Base-by-base conservation (phyloP, 2,797 vertebrate species). In the Pipistrellus nathusii region DNA sequence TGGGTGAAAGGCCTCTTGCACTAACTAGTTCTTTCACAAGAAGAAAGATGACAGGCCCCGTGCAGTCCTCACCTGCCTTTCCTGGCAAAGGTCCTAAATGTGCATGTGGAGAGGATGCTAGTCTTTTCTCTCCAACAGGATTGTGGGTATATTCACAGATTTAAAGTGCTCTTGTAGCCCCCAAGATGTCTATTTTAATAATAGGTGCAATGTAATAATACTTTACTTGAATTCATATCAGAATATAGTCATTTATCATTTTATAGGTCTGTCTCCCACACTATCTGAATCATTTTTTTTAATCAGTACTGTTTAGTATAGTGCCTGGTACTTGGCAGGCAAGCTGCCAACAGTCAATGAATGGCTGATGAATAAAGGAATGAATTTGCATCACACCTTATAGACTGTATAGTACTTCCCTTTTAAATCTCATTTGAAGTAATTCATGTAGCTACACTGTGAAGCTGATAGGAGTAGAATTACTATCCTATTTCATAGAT, bases 81-180 rank as follows among this genome's bases (percentile, higher is more conserved):
- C 87, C 84, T 89, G 91, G 84, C 91, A 71, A 76, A 55, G n/a
- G 59, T 95, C 88, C 77, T 71, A 68, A 69, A 17, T 87, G 55
- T 69, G 86, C 62, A 48, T 93, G 69, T 90, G 53, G 77, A 78
- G 64, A 87, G 89, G 69, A 88, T 91, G 81, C 85, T 90, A 88
- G 80, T 90, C 86, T 85, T 87, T 87, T 84, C 76, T 84, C 80
- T 53, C 51, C 38, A 12, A 32, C 57, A 87, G 75, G 69, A 82
- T 32, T 25, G 55, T 71, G 77, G 91, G 81, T 62, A 68, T 51
- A 55, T 82, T 91, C 95, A 82, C 62, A 55, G 91, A 90, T 91
- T 68, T 38, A 13, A 85, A 91, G 82, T 21, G 2, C 51, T 86
- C 88, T 73, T 64, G 15, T 38, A 78, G 55, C 73, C 84, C 68